Evolutionary conservation across 2,888 invertebrate species (phyloP).

Genomic region (Crepidodera aurea): DNA sequence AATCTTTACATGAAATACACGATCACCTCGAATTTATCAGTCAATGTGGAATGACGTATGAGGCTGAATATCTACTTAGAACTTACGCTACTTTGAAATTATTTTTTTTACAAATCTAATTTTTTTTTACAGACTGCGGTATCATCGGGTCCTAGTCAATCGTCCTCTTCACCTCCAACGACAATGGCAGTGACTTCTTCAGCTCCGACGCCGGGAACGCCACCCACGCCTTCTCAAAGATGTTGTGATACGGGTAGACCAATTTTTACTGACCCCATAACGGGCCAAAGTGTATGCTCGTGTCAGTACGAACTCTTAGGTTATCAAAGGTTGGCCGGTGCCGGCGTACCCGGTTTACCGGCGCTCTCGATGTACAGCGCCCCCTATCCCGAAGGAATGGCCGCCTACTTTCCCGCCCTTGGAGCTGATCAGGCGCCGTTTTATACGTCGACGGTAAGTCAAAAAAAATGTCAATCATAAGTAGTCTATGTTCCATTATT

Average conservation of each 20-base stretch:
- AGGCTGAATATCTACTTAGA: neutral
- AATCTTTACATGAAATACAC: conserved; percentile 20
- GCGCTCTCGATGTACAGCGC: conserved; percentile 81
- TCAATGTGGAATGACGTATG: conserved; percentile 16
- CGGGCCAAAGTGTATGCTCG: conserved; percentile 88
- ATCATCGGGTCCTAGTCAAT: conserved; percentile 62
- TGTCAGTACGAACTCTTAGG: conserved; percentile 90
- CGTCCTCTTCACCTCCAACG: conserved; percentile 50
- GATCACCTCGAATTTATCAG: conserved; percentile 13
- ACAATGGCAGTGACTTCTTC: conserved; percentile 61
- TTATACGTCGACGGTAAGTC: conserved; percentile 83
- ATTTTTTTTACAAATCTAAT: too few relatives aligned
- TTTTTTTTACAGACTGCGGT: conserved; percentile 32
- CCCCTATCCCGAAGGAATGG: conserved; percentile 84
- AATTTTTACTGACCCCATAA: conserved; percentile 88
- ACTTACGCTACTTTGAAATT: neutral
- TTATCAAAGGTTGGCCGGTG: conserved; percentile 78
- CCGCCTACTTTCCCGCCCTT: conserved; percentile 84
- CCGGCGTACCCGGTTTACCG: conserved; percentile 72
- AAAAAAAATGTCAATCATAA: too few relatives aligned
- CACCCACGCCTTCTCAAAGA: conserved; percentile 64
- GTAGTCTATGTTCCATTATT: too few relatives aligned
- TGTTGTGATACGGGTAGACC: conserved; percentile 94
- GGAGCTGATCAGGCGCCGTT: conserved; percentile 87
- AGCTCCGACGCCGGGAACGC: conserved; percentile 63